A percentile compares a stretch with the other conserved stretches of the same genome.
Conservation (phyloP, 2,113 vertebrate genomes). For the Tyrannus savana region DNA sequence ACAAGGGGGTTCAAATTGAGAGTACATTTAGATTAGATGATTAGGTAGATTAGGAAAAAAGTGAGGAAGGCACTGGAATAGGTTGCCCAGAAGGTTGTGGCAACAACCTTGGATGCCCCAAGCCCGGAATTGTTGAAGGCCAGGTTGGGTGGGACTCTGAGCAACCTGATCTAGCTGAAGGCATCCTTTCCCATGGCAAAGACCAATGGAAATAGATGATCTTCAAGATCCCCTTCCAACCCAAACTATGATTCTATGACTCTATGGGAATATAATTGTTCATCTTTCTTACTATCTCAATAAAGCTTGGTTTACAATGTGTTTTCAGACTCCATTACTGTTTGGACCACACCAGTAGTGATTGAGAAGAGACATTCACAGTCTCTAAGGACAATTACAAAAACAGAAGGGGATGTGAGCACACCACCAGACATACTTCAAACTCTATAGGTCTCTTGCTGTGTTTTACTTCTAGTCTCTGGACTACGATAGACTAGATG, state of each 20-base stretch:
- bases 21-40: neutral
- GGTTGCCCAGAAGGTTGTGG: neutral
- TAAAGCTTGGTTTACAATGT: neutral
- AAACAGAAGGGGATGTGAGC: neutral
- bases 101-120: too few relatives aligned
- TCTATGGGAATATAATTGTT: neutral
- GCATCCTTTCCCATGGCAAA: neutral
- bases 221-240: neutral
- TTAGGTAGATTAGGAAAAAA: neutral
- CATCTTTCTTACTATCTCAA: neutral
- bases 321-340: neutral
- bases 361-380: neutral
- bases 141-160: neutral
- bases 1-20: fast-evolving
- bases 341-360: neutral
- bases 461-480: neutral
- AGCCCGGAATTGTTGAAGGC: neutral
- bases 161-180: neutral
- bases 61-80: neutral
- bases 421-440: neutral
- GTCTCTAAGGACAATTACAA: neutral
- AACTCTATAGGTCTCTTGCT: fast-evolving
- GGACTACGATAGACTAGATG: neutral
- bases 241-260: neutral
- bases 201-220: neutral